A percentile compares a stretch with the other conserved stretches of the same genome.
These are phyloP conservation scores for Myotis myotis DNA, from an alignment of 2,797 vertebrate genomes.

Conservation along the genomic window DNA sequence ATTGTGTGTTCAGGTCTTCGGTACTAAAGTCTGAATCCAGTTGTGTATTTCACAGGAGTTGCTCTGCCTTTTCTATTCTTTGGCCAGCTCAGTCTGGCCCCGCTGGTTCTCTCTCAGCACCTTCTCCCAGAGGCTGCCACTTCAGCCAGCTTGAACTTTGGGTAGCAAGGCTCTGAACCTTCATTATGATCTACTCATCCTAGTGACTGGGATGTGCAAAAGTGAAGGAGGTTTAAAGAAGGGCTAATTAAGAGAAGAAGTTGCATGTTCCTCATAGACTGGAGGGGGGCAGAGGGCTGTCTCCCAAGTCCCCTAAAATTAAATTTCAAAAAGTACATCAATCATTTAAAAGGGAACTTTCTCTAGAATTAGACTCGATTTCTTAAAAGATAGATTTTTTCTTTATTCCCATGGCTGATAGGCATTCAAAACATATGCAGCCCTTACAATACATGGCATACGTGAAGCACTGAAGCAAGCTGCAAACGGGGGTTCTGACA, in stretches of 20 bases:
- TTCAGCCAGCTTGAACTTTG: conserved; percentile 58
- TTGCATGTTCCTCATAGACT: conserved; percentile 60
- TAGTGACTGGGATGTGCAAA: conserved; percentile 58
- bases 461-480: not conserved
- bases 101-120: not conserved
- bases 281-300: not conserved
- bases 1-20: conserved; percentile 4
- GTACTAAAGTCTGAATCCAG: conserved; percentile 14
- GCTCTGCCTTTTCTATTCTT: not conserved
- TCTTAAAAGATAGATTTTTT: conserved; percentile 28
- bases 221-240: conserved; percentile 65
- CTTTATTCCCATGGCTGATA: conserved; percentile 26
- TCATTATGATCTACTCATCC: conserved; percentile 71
- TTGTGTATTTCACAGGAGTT: conserved; percentile 37
- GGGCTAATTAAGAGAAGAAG: conserved; percentile 76
- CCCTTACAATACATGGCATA: conserved; percentile 51
- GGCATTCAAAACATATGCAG: conserved; percentile 55
- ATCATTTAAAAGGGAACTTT: conserved; percentile 50
- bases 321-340: not conserved
- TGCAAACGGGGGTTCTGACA: conserved; percentile 59
- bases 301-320: conserved; percentile 61
- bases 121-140: not conserved
- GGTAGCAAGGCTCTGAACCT: conserved; percentile 70
- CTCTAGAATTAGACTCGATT: not conserved
- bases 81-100: not conserved